These are phyloP conservation scores for Notodonta dromedarius DNA, from an alignment of 2,888 invertebrate species.

Conservation along the genomic window DNA sequence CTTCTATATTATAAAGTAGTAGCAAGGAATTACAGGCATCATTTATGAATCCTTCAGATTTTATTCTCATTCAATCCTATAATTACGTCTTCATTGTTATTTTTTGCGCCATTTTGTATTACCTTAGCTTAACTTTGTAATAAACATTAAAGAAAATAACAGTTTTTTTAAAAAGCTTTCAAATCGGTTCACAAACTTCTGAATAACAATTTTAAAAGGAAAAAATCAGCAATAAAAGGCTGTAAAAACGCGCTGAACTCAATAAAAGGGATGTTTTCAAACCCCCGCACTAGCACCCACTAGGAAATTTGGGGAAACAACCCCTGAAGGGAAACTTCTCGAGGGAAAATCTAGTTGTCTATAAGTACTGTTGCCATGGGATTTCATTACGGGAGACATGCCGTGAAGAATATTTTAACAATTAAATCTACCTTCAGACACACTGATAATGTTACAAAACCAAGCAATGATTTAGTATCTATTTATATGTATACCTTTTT, in stretches of 20 bases:
- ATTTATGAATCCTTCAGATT: no score
- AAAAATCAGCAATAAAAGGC: not conserved
- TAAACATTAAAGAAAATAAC: not conserved
- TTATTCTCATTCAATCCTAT: no score
- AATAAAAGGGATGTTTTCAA: conserved; percentile 36
- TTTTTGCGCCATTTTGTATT: not conserved
- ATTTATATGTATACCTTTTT: no score
- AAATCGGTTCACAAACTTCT: not conserved
- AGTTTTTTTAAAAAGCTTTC: not conserved
- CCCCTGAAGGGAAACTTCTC: conserved; percentile 40
- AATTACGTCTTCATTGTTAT: no score
- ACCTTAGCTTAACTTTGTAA: not conserved
- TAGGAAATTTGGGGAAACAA: conserved; percentile 34
- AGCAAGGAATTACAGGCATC: no score
- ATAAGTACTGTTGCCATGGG: conserved; percentile 25
- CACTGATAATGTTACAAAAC: no score
- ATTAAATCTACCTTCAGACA: not conserved
- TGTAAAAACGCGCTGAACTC: conserved; percentile 34
- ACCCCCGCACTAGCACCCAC: conserved; percentile 25
- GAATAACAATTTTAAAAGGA: not conserved
- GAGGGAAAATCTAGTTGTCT: conserved; percentile 42
- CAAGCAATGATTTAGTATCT: no score
- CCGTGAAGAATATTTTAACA: not conserved
- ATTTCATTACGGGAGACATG: not conserved
- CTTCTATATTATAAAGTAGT: no score